These are phyloP conservation scores for Girardia tigrina DNA, from an alignment of 2,888 invertebrate genomes.

Conservation along the genomic window DNA sequence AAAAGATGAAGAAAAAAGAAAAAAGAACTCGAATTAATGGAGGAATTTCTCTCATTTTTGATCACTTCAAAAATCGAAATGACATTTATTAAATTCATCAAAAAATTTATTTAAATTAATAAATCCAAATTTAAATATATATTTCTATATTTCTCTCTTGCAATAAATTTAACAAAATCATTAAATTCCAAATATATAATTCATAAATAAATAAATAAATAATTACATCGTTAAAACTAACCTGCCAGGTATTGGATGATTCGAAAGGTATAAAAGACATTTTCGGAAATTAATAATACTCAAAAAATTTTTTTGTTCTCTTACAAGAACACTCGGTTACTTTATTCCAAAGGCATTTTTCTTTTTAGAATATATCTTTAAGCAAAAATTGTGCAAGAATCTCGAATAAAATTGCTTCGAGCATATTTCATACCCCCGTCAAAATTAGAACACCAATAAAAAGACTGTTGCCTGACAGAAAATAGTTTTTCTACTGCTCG, in stretches of 20 bases:
- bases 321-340: background rate
- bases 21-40: no score
- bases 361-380: slow-evolving; percentile 13
- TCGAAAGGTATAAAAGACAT: slow-evolving; percentile 23
- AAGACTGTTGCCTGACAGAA: slow-evolving; percentile 23
- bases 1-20: no score
- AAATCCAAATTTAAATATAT: no score
- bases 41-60: no score
- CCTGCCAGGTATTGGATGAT: background rate
- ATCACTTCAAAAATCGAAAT: no score
- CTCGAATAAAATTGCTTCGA: slow-evolving; percentile 23
- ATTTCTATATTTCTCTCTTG: no score
- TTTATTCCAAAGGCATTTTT: slow-evolving; percentile 16
- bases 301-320: background rate
- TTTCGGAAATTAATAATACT: background rate
- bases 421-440: background rate
- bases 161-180: no score
- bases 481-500: slow-evolving; percentile 23
- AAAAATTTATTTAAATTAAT: no score
- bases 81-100: no score
- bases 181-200: no score
- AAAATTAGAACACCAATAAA: slow-evolving; percentile 12
- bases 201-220: no score
- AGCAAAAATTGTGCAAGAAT: slow-evolving; percentile 14
- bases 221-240: background rate